phyloP scores from a whole-genome alignment of 2,113 vertebrate species.

The Crotophaga sulcirostris region DNA sequence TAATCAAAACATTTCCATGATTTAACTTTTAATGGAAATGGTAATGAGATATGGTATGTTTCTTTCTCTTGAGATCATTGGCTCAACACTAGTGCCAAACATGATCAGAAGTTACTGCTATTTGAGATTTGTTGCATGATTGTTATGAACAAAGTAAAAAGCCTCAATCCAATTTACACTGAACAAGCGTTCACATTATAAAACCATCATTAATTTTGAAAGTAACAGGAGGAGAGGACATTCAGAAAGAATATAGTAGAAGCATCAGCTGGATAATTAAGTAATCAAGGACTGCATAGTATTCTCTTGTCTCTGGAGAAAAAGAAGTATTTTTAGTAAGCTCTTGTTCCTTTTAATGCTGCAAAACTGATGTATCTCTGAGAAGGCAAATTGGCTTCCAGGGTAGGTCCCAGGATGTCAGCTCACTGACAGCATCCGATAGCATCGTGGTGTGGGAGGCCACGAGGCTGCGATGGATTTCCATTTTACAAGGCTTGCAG shows the following conservation, averaged over 20 bases:
- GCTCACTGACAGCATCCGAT: not conserved
- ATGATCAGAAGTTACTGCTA: conserved; percentile 12
- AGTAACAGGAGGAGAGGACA: not conserved
- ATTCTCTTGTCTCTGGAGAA: not conserved
- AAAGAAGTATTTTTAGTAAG: not conserved
- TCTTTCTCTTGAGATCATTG: not conserved
- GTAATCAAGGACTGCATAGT: not conserved
- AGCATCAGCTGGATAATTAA: not conserved
- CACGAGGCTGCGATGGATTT: not conserved
- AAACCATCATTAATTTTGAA: not conserved
- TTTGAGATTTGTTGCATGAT: not conserved
- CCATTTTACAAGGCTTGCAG: not conserved
- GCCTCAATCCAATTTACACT: not conserved
- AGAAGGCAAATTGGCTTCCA: not conserved
- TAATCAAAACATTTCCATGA: not conserved
- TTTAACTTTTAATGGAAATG: not conserved
- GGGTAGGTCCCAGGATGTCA: accelerated
- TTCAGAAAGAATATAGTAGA: not conserved
- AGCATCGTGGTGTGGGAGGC: not conserved
- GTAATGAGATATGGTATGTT: not conserved
- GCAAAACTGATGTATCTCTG: not conserved
- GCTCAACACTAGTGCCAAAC: not conserved
- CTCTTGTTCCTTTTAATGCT: not conserved
- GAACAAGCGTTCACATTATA: not conserved
- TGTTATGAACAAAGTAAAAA: not conserved